phyloP scores from a whole-genome alignment of 1,140 invertebrate genomes.

The Saccostrea glomerata region DNA sequence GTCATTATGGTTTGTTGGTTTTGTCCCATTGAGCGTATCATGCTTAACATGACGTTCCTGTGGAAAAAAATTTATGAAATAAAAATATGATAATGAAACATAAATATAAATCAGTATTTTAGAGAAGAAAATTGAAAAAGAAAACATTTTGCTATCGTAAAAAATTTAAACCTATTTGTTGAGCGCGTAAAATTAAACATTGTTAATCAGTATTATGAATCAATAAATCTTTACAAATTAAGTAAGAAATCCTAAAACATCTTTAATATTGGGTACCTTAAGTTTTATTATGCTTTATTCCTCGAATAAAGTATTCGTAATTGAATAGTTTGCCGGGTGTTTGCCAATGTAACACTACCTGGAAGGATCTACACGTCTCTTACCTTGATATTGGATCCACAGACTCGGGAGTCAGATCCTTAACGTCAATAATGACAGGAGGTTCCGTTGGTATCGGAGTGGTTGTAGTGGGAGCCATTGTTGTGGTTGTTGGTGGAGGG shows the following conservation, averaged over 20 bases:
- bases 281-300: too few relatives aligned
- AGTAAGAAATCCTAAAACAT: too few relatives aligned
- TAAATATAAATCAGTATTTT: not conserved
- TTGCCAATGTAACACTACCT: too few relatives aligned
- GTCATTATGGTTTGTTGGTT: conserved; percentile 50
- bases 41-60: conserved; percentile 49
- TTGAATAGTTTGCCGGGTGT: too few relatives aligned
- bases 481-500: conserved; percentile 21
- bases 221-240: too few relatives aligned
- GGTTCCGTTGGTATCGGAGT: conserved; percentile 46
- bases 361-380: not conserved
- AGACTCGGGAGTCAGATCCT: conserved; percentile 47
- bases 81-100: not conserved
- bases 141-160: not conserved
- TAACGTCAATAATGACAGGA: conserved; percentile 45
- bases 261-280: too few relatives aligned
- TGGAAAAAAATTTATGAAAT: not conserved
- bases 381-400: conserved; percentile 48
- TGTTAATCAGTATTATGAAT: too few relatives aligned
- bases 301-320: too few relatives aligned
- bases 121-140: not conserved
- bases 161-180: not conserved
- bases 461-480: conserved; percentile 41
- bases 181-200: too few relatives aligned
- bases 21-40: conserved; percentile 51